Base-by-base conservation (phyloP, 1,140 invertebrate genomes). In the Magallana gigas region DNA sequence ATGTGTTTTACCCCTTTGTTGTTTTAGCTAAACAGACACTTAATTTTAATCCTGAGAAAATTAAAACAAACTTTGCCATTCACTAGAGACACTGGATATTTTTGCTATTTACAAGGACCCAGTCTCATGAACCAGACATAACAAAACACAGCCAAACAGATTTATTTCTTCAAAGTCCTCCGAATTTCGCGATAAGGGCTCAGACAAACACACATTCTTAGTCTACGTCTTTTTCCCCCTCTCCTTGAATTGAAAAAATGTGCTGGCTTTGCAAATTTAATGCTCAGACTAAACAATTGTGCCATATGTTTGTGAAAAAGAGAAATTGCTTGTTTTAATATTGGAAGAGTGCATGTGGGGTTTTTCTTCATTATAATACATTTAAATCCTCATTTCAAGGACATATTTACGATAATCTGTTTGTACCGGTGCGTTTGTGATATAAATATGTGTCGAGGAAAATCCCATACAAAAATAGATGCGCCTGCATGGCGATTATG, bases 301-400 rank as follows among this genome's bases (percentile, higher is more conserved):
- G 68, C 23, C 68, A 76, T 36, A 36, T 76, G 68, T 76, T 76
- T 76, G 68, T 29, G 14, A 76, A 76, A 76, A 64, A 64, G 18
- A 64, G 60, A 48, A 48, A 48, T 48, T 48, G 60, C 18, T 64
- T 64, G 60, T 64, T 64, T 64, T 64, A 48, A 48, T 16, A 64
- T 64, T 64, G 18, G 60, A 64, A 64, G 36, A 76, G 68, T 76
- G 68, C 68, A 76, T 12, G 23, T 23, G 23, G 36, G 36, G 36
- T 48, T 48, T 48, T 76, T 76, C 8, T 29, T 76, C 8, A 29
- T 29, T 29, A 76, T 76, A 76, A 76, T 29, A 76, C 23, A 76
- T 76, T 76, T 76, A 76, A 76, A 76, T 76, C 68, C 68, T 29
- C 68, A 76, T 12, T 76, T 29, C 68, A 76, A 76, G 68, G 68